Conservation (phyloP, 2,888 invertebrate genomes). For the Mayetiola destructor region DNA sequence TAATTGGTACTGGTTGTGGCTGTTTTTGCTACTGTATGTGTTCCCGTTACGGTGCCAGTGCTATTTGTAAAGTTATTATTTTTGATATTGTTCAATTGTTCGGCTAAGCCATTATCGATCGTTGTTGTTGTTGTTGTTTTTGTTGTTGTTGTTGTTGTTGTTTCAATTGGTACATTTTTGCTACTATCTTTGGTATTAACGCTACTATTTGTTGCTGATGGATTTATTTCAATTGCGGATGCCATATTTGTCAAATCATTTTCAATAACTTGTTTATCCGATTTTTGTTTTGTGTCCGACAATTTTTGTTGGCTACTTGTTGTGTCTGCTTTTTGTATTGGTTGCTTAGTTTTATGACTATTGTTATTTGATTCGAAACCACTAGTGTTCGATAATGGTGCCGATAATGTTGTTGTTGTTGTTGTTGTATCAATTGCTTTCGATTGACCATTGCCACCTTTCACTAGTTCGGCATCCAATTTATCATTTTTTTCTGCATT, state of each 20-base stretch:
- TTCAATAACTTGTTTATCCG: too few species aligned
- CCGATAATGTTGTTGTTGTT: not conserved
- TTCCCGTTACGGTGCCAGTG: not conserved
- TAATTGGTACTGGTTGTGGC: too few species aligned
- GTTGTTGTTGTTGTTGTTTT: not conserved
- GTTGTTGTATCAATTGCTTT: not conserved
- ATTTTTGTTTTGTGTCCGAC: not conserved
- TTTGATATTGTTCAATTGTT: slow-evolving; percentile 5
- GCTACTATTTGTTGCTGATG: slow-evolving; percentile 14
- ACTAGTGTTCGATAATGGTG: too few species aligned
- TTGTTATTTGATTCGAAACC: slow-evolving; percentile 10
- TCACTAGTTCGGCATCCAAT: not conserved
- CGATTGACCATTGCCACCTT: not conserved
- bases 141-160: slow-evolving; percentile 1
- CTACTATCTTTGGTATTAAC: not conserved
- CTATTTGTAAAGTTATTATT: slow-evolving; percentile 6
- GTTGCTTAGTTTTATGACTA: too few species aligned
- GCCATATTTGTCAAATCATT: not conserved
- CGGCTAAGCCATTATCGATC: slow-evolving; percentile 7
- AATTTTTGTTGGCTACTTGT: too few species aligned
- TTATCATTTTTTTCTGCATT: not conserved
- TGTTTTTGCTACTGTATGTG: too few species aligned
- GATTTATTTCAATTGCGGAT: not conserved
- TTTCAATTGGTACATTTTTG: not conserved
- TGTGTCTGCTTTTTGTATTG: not conserved